Evolutionary conservation across 1,140 invertebrate species (phyloP).

Genomic region (Pseudobourletiella spinata): DNA sequence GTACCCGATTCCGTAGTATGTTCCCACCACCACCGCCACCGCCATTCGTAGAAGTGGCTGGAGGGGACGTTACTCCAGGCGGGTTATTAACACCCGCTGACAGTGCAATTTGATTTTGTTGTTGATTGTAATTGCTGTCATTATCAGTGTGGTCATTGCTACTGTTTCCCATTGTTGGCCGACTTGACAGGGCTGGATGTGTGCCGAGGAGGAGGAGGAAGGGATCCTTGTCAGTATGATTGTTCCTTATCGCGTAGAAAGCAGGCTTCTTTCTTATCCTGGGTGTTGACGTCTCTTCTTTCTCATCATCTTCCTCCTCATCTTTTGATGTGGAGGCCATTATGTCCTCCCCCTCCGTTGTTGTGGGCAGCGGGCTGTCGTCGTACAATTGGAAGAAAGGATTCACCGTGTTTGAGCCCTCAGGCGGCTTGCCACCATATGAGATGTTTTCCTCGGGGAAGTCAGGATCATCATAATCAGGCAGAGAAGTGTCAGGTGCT

Average conservation of each 20-base stretch:
- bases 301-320: not conserved
- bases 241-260: not conserved
- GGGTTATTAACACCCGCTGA: not conserved
- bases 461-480: slow-evolving; percentile 6
- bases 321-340: not conserved
- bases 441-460: not conserved
- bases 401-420: not conserved
- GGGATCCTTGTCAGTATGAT: not conserved
- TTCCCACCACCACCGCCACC: too few relatives aligned
- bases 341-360: not conserved
- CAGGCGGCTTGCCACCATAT: not conserved
- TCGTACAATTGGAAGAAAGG: not conserved
- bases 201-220: too few relatives aligned
- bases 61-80: not conserved
- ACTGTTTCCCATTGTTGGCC: too few relatives aligned
- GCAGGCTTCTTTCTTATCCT: not conserved
- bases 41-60: not conserved
- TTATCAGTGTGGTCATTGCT: too few relatives aligned
- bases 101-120: not conserved
- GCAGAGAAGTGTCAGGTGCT: not conserved
- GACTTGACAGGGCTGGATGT: not conserved
- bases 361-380: not conserved
- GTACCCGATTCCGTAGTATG: too few relatives aligned
- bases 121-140: too few relatives aligned
- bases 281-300: not conserved